Conservation (phyloP, 2,888 invertebrate genomes). For the Tuta absoluta region DNA sequence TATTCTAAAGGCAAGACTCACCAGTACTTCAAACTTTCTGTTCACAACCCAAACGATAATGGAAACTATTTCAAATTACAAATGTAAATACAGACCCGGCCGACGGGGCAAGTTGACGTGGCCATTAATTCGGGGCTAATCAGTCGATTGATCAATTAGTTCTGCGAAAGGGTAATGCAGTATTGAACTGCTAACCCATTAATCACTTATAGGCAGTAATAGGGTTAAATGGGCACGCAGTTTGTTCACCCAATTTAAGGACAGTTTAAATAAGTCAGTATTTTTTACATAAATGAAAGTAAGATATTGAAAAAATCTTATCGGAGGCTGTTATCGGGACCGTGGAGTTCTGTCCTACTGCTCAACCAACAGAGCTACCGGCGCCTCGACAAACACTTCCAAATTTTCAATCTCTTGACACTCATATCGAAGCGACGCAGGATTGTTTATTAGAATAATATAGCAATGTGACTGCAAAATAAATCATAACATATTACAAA, state of each 20-base stretch:
- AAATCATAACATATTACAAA: too few species aligned
- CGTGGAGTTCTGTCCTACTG: too few species aligned
- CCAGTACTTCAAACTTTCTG: not conserved
- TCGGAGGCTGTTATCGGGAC: too few species aligned
- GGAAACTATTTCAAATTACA: not conserved
- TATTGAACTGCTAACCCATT: constrained; percentile 15
- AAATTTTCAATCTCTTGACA: too few species aligned
- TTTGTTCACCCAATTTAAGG: not conserved
- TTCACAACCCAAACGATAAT: not conserved
- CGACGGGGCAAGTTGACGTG: constrained; percentile 7
- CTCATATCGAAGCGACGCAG: too few species aligned
- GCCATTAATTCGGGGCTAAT: constrained; percentile 18
- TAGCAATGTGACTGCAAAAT: too few species aligned
- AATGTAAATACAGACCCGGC: not conserved
- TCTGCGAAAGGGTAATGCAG: not conserved
- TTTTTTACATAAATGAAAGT: too few species aligned
- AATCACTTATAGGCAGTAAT: not conserved
- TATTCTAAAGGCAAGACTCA: not conserved
- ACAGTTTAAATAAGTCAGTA: too few species aligned
- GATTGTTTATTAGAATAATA: too few species aligned
- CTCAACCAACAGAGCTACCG: too few species aligned
- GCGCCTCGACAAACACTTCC: too few species aligned
- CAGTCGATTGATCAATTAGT: constrained; percentile 14
- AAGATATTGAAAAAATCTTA: too few species aligned
- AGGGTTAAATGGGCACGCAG: not conserved